Evolutionary conservation across 1,140 invertebrate species (phyloP).

Genomic region (Brachionus angularis): DNA sequence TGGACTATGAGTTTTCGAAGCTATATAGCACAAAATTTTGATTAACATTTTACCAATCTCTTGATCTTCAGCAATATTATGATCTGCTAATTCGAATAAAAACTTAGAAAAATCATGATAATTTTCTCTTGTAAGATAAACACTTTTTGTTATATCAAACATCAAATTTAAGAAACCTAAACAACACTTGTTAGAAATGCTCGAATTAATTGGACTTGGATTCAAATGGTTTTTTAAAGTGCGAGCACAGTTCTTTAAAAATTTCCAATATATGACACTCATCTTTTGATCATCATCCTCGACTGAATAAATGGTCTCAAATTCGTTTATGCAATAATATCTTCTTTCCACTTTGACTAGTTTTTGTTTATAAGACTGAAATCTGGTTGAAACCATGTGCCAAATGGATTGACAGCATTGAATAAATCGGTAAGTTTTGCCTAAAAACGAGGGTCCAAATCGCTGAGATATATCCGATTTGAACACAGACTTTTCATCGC

Average conservation of each 20-base stretch:
- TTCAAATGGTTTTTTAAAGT: constrained; percentile 7
- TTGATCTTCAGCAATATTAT: not conserved
- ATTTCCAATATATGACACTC: too few relatives aligned
- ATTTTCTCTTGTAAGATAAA: not conserved
- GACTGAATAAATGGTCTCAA: too few relatives aligned
- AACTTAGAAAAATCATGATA: not conserved
- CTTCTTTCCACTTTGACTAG: constrained; percentile 5
- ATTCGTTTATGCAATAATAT: not conserved
- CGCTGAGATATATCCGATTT: constrained; percentile 2
- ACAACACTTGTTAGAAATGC: not conserved
- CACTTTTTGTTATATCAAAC: not conserved
- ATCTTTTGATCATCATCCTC: too few relatives aligned
- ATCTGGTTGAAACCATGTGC: not conserved
- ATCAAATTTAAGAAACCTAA: not conserved
- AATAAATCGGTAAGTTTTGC: not conserved
- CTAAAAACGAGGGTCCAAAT: constrained; percentile 9
- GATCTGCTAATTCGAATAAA: constrained; percentile 22
- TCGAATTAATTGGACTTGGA: not conserved
- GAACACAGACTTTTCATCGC: not conserved
- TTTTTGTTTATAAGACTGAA: not conserved
- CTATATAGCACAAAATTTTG: not conserved
- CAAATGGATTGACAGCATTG: constrained; percentile 11
- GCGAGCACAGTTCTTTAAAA: too few relatives aligned
- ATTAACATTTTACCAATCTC: not conserved
- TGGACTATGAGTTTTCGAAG: not conserved